These are phyloP conservation scores for Stichodactyla helianthus DNA, from an alignment of 64 coral and sea anemone genomes.

Conservation along the genomic window DNA sequence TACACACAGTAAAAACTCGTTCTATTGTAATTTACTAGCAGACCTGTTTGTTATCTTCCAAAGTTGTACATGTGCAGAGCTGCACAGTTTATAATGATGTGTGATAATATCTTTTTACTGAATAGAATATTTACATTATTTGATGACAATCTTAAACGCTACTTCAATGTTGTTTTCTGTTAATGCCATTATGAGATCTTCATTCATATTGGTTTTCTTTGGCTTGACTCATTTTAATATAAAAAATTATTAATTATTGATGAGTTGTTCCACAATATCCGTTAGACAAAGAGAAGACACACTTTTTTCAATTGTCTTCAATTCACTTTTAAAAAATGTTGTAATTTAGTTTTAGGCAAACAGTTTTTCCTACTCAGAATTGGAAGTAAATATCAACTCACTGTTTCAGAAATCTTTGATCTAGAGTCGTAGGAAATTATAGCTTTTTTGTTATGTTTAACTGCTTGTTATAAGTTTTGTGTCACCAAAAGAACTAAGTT, in stretches of 20 bases:
- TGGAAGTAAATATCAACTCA: no score
- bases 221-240: background rate
- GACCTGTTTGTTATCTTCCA: background rate
- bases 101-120: background rate
- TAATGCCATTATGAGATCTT: background rate
- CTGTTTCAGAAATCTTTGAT: background rate
- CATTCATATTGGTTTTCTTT: background rate
- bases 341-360: no score
- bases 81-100: background rate
- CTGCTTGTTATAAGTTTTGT: no score
- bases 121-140: background rate
- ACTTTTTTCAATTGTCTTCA: no score
- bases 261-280: background rate
- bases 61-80: background rate
- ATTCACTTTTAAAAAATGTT: no score
- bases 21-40: background rate
- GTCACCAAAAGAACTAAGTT: no score
- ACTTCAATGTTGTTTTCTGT: background rate
- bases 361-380: no score
- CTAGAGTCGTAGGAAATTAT: background rate
- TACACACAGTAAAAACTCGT: background rate
- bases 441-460: no score
- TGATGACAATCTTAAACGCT: background rate
- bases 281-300: background rate
- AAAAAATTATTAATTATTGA: background rate